Base-by-base conservation (phyloP, 2,888 invertebrate genomes). In the Harpagoxenus sublaevis region DNA sequence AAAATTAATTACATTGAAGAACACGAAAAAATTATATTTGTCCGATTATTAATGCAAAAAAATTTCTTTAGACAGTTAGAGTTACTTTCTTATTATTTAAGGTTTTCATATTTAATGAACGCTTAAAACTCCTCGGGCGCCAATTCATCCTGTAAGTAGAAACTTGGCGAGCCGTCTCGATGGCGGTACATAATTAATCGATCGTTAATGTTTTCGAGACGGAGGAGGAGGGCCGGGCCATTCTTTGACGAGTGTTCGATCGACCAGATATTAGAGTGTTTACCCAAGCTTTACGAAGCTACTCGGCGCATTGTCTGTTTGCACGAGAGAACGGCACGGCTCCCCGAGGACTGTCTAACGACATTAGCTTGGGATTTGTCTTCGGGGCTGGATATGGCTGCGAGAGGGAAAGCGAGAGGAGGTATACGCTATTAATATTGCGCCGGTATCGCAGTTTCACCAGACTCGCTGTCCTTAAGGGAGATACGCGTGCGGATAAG, bases 321-420 rank as follows among this genome's bases (percentile, higher is more conserved):
- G 87, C 84, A 83, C 57, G 89, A 86, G 87, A 83, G 79, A 81
- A 81, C 57, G 85, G 84, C 77, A 85, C 78, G 75, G 48, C 68
- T 84, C 91, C 90, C 90, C 84, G 15, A 90, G 90, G 89, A 91
- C 86, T 89, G 75, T 85, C 92, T 91, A 91, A 91, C 90, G 85
- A 92, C 89, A 89, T 91, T 91, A 92, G 86, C 88, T 88, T 81
- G 87, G 88, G 92, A 92, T 92, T 91, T 92, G 91, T 92, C 92
- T 91, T 88, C 83, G 55, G 90, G 88, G 84, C 83, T 87, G 66
- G 55, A 83, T 78, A 42, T 55, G 48, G 57, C 53, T 55, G 55
- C 71, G 66, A 77, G 77, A 51, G 78, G 70, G 53, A 63, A 42
- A 71, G 77, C 68, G 82, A 53, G 82, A 53, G n/a, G 28, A 51